phyloP scores from a whole-genome alignment of 2,113 vertebrate genomes.

The Lampris incognitus region DNA sequence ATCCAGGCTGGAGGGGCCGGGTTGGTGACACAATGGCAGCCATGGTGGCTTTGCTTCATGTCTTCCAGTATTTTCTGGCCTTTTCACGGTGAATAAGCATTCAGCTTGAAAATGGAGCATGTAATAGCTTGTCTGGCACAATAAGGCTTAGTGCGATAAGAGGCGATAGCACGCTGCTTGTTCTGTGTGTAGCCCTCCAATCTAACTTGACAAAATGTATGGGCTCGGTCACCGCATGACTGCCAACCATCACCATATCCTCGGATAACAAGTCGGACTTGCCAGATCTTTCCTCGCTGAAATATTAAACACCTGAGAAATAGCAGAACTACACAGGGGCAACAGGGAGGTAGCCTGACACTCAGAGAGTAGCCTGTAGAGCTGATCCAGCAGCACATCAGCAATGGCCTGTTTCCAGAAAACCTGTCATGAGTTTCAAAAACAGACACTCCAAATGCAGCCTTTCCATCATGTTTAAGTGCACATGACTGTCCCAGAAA shows the following conservation, averaged over 20 bases:
- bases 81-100: constrained; percentile 30
- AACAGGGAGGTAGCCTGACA: constrained; percentile 37
- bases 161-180: constrained; percentile 85
- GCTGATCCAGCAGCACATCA: constrained; percentile 33
- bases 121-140: constrained; percentile 79
- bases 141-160: constrained; percentile 87
- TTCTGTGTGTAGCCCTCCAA: constrained; percentile 80
- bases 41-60: constrained; percentile 33
- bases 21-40: constrained; percentile 28
- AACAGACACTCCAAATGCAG: constrained; percentile 18
- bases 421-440: constrained; percentile 10
- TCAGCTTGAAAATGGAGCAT: constrained; percentile 64
- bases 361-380: constrained; percentile 13
- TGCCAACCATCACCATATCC: constrained; percentile 86
- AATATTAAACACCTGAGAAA: constrained; percentile 27
- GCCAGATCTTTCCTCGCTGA: constrained; percentile 38
- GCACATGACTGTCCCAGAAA: not conserved
- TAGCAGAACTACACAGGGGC: constrained; percentile 8
- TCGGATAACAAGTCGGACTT: constrained; percentile 50
- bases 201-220: constrained; percentile 82
- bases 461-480: constrained; percentile 14
- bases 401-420: constrained; percentile 12
- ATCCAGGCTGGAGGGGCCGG: constrained; percentile 3
- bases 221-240: constrained; percentile 87
- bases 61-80: constrained; percentile 20